A percentile compares a stretch with the other conserved stretches of the same genome.
Conservation (phyloP, 2,113 vertebrate genomes). For the Pithys albifrons region DNA sequence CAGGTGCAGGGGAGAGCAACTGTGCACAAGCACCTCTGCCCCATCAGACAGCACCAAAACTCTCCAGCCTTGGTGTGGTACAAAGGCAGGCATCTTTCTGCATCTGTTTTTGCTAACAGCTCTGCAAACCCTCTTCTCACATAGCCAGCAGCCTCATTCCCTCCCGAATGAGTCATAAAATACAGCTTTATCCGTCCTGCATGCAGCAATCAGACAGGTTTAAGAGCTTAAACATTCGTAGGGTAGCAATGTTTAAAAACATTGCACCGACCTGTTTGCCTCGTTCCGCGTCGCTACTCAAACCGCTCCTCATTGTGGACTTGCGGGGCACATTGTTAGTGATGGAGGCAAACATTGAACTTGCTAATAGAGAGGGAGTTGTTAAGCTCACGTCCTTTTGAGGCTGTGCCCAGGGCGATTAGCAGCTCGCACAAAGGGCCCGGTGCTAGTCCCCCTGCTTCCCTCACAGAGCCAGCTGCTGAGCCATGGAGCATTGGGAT, state of each 20-base stretch:
- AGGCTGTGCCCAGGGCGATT: fast-evolving
- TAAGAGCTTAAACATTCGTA: constrained; percentile 10
- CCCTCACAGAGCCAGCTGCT: fast-evolving
- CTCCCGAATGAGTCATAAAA: constrained; percentile 27
- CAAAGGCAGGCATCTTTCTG: background rate
- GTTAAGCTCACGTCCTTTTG: fast-evolving
- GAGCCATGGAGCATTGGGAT: fast-evolving
- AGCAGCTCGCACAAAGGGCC: background rate
- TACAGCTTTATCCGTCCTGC: constrained; percentile 43
- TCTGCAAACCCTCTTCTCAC: constrained; percentile 17
- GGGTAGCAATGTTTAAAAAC: constrained; percentile 2
- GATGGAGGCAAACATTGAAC: background rate
- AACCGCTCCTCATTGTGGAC: background rate
- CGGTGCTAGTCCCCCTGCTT: fast-evolving
- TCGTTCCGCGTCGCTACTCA: fast-evolving
- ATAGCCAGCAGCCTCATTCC: background rate
- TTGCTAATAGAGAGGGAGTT: background rate
- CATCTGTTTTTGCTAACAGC: background rate
- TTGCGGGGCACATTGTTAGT: background rate
- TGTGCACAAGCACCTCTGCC: background rate
- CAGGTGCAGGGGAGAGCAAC: background rate
- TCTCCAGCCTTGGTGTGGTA: background rate
- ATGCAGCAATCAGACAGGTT: constrained; percentile 39
- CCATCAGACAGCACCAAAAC: background rate
- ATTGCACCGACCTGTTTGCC: background rate